A percentile compares a stretch with the other conserved stretches of the same genome.
phyloP scores from a whole-genome alignment of 2,113 vertebrate genomes.

The rabbit (Oryctolagus cuniculus) region DNA sequence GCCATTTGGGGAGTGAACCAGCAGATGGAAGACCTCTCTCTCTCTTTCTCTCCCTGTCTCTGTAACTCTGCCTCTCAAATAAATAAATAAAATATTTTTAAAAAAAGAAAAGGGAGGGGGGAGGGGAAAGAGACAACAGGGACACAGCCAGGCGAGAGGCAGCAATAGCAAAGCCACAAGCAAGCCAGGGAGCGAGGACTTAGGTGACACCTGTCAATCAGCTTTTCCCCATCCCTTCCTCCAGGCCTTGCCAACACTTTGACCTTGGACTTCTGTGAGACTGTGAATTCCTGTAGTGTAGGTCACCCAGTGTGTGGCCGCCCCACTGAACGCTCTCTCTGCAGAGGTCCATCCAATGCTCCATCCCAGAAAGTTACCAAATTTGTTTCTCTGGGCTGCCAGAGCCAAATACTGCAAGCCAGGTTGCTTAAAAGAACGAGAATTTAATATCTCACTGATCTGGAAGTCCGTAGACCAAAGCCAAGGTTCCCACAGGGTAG shows the following conservation, averaged over 20 bases:
- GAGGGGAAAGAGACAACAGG: neutral
- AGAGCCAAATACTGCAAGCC: neutral
- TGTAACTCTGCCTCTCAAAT: no score
- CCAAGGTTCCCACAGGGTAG: neutral
- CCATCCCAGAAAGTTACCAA: neutral
- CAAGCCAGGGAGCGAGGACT: neutral
- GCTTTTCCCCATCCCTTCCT: no score
- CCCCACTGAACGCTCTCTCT: neutral
- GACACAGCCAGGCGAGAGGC: neutral
- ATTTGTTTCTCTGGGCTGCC: neutral
- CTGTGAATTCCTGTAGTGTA: neutral
- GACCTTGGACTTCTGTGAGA: neutral
- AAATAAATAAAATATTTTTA: no score
- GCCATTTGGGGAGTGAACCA: no score
- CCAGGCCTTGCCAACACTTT: neutral
- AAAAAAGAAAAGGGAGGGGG: no score
- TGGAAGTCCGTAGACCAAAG: neutral
- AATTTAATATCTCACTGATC: neutral
- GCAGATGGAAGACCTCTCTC: no score
- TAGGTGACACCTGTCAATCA: neutral
- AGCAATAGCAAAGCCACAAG: neutral
- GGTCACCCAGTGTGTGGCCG: neutral
- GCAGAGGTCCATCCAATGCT: neutral
- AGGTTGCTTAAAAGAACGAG: neutral
- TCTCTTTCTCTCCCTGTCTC: no score